These are phyloP conservation scores for Zosterops japonicus DNA, from an alignment of 2,113 vertebrate genomes.

Conservation along the genomic window DNA sequence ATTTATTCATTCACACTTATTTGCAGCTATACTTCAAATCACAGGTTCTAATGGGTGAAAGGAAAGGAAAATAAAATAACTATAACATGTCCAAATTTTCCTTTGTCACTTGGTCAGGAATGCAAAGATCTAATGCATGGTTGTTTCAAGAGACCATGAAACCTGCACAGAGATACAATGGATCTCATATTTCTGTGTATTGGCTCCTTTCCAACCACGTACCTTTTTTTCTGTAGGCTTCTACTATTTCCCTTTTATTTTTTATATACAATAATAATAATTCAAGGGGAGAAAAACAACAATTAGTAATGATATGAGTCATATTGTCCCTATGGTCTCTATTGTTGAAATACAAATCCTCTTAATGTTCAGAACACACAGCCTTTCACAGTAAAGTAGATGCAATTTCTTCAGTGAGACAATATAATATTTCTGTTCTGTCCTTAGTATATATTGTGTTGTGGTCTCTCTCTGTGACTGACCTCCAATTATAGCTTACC, in stretches of 20 bases:
- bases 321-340: not conserved
- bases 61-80: not conserved
- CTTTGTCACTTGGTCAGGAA: not conserved
- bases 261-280: not conserved
- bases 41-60: not conserved
- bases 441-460: not conserved
- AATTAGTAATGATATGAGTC: not conserved
- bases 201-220: not conserved
- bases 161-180: not conserved
- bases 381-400: not conserved
- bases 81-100: not conserved
- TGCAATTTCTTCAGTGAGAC: not conserved
- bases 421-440: not conserved
- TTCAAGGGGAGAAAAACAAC: not conserved
- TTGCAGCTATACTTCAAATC: not conserved
- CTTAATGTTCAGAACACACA: not conserved
- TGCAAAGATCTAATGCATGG: accelerated
- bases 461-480: not conserved
- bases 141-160: not conserved
- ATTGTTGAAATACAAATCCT: not conserved
- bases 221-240: not conserved
- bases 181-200: not conserved
- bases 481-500: not conserved
- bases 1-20: not conserved
- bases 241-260: not conserved